Conservation (phyloP, 2,797 vertebrate genomes). For the Champsocephalus gunnari region DNA sequence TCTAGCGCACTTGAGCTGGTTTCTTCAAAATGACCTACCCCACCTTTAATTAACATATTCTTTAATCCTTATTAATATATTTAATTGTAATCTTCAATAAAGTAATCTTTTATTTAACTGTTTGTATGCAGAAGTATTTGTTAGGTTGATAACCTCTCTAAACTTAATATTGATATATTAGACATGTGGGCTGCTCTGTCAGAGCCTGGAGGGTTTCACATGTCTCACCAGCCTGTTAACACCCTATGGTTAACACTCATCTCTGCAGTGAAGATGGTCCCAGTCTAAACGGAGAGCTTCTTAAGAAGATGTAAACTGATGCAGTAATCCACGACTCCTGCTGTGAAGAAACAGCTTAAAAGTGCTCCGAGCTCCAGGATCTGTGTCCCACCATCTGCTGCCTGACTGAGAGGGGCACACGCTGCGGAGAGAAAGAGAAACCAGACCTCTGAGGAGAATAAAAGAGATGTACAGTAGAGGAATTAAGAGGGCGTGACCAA, state of each 20-base stretch:
- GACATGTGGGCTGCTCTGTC: background rate
- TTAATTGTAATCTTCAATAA: too few species aligned
- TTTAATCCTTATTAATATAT: too few species aligned
- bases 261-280: background rate
- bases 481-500: background rate
- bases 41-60: too few species aligned
- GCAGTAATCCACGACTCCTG: conserved; percentile 55
- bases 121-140: too few species aligned
- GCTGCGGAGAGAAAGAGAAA: conserved; percentile 8
- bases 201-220: background rate
- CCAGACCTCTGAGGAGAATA: conserved; percentile 4
- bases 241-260: background rate
- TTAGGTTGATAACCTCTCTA: too few species aligned
- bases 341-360: conserved; percentile 47
- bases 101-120: too few species aligned
- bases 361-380: conserved; percentile 42
- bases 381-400: conserved; percentile 56
- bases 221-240: background rate
- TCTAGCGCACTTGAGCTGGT: too few species aligned
- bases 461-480: background rate
- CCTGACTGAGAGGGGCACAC: conserved; percentile 16
- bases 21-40: too few species aligned
- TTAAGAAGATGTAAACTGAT: conserved; percentile 42
- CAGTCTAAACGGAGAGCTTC: conserved; percentile 20
- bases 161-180: background rate